These are phyloP conservation scores for Limnephilus marmoratus DNA, from an alignment of 2,888 invertebrate genomes.

Conservation along the genomic window DNA sequence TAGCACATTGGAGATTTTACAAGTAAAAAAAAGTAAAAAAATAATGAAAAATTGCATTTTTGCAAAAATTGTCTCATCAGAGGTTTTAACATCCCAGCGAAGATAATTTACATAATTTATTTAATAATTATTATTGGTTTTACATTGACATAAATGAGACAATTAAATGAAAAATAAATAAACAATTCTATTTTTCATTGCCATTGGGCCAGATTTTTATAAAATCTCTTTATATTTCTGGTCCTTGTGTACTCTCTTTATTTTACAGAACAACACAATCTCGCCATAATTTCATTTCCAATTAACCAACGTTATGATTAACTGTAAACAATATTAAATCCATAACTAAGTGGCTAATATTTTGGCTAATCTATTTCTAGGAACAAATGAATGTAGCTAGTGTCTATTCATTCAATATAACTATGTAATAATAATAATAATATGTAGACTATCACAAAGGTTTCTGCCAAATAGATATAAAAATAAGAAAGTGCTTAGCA, in stretches of 20 bases:
- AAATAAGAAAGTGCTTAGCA: conserved; percentile 54
- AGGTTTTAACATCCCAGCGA: neutral
- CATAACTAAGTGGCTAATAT: conserved; percentile 37
- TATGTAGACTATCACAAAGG: conserved; percentile 50
- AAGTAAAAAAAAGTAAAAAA: too few relatives aligned
- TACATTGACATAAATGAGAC: neutral
- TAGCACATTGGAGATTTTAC: conserved; percentile 2
- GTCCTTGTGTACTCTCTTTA: neutral
- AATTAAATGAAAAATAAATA: neutral
- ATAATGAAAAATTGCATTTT: neutral
- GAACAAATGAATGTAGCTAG: neutral
- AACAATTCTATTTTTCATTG: neutral
- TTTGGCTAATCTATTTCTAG: conserved; percentile 38
- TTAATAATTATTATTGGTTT: neutral
- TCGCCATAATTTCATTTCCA: neutral
- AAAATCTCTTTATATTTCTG: neutral
- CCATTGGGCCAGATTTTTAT: too few relatives aligned
- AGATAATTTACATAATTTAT: neutral
- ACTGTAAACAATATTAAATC: conserved; percentile 35
- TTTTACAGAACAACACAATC: neutral
- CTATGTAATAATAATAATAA: neutral
- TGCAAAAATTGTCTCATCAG: neutral
- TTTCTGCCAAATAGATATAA: conserved; percentile 55
- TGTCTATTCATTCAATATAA: conserved; percentile 26
- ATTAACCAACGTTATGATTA: neutral